phyloP scores from a whole-genome alignment of 1,140 invertebrate species.

The Papilio glaucus region DNA sequence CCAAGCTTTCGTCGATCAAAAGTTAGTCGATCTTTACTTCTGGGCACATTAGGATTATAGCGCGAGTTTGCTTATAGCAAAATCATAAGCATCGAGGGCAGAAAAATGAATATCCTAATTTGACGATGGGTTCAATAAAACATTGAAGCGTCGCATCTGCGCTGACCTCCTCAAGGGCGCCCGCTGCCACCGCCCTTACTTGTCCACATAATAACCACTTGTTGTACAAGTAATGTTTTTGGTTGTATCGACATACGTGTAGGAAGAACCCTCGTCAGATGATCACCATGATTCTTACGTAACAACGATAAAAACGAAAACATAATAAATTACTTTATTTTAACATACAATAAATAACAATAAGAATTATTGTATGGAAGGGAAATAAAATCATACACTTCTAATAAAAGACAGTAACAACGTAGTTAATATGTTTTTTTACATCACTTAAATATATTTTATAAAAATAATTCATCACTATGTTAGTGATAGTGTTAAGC shows the following conservation, averaged over 20 bases:
- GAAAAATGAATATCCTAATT: neutral
- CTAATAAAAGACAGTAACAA: neutral
- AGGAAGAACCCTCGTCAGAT: neutral
- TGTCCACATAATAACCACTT: neutral
- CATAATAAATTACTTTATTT: neutral
- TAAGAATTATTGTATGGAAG: neutral
- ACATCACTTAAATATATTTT: neutral
- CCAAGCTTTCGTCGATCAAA: neutral
- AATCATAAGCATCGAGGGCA: neutral
- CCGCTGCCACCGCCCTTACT: neutral
- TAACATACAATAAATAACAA: neutral
- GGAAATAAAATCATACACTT: neutral
- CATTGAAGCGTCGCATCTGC: neutral
- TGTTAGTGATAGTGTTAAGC: neutral
- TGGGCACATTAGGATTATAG: neutral
- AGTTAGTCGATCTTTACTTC: neutral
- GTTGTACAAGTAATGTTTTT: neutral
- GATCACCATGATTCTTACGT: neutral
- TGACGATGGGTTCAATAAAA: neutral
- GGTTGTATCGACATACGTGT: neutral
- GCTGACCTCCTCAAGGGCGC: conserved; percentile 4
- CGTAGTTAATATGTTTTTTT: neutral
- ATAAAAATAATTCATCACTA: neutral
- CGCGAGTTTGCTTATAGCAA: neutral
- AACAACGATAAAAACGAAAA: conserved; percentile 1